Conservation (phyloP, 2,888 invertebrate species). For the Dryobotodes eremita region DNA sequence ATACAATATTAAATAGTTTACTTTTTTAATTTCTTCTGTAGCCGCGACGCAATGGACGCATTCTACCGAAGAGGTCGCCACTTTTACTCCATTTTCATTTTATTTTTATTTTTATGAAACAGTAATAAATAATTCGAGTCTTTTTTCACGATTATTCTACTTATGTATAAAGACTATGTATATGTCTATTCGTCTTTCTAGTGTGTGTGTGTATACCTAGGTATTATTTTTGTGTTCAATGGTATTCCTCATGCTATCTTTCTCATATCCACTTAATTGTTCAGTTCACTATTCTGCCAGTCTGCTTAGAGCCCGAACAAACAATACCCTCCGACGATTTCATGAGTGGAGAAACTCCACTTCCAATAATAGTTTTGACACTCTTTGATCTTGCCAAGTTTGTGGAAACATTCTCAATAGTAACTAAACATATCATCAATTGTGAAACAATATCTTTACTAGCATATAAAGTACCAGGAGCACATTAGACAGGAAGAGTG, state of each 20-base stretch:
- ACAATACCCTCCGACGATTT: background rate
- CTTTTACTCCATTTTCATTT: no score
- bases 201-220: no score
- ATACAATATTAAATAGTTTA: no score
- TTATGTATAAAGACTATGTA: no score
- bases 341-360: constrained; percentile 10
- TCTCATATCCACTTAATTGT: background rate
- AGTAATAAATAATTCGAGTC: no score
- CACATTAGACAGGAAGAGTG: constrained; percentile 19
- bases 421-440: constrained; percentile 8
- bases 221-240: background rate
- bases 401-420: background rate
- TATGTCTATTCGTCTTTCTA: no score
- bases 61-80: no score
- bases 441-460: constrained; percentile 15
- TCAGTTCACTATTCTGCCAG: background rate
- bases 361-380: constrained; percentile 15
- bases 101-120: no score
- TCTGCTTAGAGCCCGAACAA: background rate
- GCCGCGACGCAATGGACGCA: no score
- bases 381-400: constrained; percentile 21
- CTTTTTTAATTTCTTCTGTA: no score
- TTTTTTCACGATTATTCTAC: no score
- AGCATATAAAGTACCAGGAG: constrained; percentile 44
- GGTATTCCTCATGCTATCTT: background rate